These are phyloP conservation scores for Salmo trutta DNA, from an alignment of 2,797 vertebrate species.

Conservation along the genomic window DNA sequence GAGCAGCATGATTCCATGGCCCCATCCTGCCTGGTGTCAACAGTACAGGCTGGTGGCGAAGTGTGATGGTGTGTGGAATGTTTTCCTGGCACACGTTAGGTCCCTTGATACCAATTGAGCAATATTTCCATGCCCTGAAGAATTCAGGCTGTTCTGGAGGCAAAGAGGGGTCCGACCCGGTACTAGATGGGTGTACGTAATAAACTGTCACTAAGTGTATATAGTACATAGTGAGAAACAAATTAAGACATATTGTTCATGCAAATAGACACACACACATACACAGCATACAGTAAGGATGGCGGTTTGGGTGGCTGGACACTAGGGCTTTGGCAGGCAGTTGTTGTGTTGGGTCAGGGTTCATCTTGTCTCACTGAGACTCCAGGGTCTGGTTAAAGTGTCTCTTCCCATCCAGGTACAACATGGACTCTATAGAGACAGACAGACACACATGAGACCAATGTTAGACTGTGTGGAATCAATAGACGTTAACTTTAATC, in stretches of 20 bases:
- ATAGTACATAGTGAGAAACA: not conserved
- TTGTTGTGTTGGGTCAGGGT: conserved; percentile 9
- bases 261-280: not conserved
- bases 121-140: too few relatives aligned
- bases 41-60: too few relatives aligned
- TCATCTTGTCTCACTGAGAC: conserved; percentile 39
- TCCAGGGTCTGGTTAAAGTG: conserved; percentile 82
- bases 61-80: too few relatives aligned
- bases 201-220: too few relatives aligned
- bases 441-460: conserved; percentile 28
- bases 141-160: too few relatives aligned
- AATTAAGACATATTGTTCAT: not conserved
- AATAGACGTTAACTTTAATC: not conserved
- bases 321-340: conserved; percentile 22
- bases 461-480: not conserved
- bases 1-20: too few relatives aligned
- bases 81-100: too few relatives aligned
- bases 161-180: too few relatives aligned
- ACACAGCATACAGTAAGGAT: not conserved
- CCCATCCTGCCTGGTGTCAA: too few relatives aligned
- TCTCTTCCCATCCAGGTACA: conserved; percentile 94
- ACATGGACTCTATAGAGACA: conserved; percentile 87
- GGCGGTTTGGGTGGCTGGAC: not conserved
- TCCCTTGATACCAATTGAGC: too few relatives aligned
- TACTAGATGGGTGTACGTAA: too few relatives aligned